Percentiles rank a stretch among this genome's conserved stretches.
phyloP scores from a whole-genome alignment of 2,888 invertebrate genomes.

The Euclidia mi region DNA sequence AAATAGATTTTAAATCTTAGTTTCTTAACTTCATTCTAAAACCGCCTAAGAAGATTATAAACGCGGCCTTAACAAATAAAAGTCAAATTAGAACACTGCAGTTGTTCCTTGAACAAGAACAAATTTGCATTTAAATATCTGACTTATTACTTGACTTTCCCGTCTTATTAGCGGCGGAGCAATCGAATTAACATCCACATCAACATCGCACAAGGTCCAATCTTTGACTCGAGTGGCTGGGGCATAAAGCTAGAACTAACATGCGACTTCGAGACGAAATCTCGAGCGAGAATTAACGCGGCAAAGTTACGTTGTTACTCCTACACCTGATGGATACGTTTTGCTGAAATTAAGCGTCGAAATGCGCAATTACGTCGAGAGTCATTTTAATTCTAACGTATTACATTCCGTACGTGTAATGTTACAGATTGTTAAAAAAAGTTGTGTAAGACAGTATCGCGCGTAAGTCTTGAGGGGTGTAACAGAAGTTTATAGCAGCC shows the following conservation, averaged over 20 bases:
- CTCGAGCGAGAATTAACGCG: slow-evolving; percentile 35
- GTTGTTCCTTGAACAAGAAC: slow-evolving; percentile 23
- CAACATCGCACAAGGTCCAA: slow-evolving; percentile 39
- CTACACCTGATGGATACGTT: slow-evolving; percentile 24
- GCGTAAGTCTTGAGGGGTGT: too few species aligned
- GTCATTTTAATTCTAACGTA: slow-evolving; percentile 43
- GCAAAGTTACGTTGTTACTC: slow-evolving; percentile 25
- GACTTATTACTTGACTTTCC: slow-evolving; percentile 44
- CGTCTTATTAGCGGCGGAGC: slow-evolving; percentile 49
- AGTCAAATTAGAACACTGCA: slow-evolving; percentile 23
- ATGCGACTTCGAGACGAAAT: slow-evolving; percentile 31
- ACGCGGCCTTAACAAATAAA: slow-evolving; percentile 26
- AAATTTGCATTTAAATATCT: slow-evolving; percentile 50
- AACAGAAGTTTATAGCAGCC: too few species aligned
- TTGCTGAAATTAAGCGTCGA: slow-evolving; percentile 39
- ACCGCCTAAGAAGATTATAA: slow-evolving; percentile 21
- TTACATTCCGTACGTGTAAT: slow-evolving; percentile 29
- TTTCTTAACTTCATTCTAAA: too few species aligned
- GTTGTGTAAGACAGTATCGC: too few species aligned
- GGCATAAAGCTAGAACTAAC: slow-evolving; percentile 32
- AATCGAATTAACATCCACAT: slow-evolving; percentile 56
- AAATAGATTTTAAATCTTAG: too few species aligned
- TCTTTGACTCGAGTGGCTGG: slow-evolving; percentile 31
- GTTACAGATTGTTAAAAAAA: slow-evolving; percentile 4
- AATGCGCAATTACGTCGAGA: slow-evolving; percentile 40